These are phyloP conservation scores for roundworm (Caenorhabditis elegans) DNA, from an alignment of 1,140 invertebrate genomes.

Conservation along the genomic window DNA sequence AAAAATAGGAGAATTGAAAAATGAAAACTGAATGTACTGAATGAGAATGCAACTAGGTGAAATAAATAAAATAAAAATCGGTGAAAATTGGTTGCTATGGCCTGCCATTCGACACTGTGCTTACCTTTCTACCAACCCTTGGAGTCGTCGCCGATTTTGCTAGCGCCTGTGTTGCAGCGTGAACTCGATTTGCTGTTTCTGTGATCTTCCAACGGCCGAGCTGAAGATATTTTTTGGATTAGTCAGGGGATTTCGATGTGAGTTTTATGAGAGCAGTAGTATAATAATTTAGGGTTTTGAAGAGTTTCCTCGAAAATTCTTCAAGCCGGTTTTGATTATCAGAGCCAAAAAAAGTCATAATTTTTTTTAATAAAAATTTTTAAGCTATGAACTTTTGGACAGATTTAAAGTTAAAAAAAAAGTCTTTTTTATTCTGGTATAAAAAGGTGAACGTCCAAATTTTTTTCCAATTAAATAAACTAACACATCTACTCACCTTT, in stretches of 20 bases:
- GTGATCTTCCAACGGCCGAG: constrained; percentile 60
- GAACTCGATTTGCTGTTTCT: constrained; percentile 60
- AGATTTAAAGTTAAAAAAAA: too few relatives aligned
- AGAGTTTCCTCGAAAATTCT: too few relatives aligned
- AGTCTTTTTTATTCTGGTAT: too few relatives aligned
- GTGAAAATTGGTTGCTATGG: constrained; percentile 13
- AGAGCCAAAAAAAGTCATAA: too few relatives aligned
- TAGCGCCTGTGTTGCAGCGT: constrained; percentile 51
- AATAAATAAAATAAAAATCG: neutral
- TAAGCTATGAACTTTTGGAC: too few relatives aligned
- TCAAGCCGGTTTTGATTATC: too few relatives aligned
- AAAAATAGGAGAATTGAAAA: neutral
- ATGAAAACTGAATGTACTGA: constrained; percentile 29
- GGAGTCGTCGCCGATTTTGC: neutral
- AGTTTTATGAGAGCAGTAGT: too few relatives aligned
- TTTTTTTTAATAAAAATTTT: too few relatives aligned
- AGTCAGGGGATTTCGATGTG: too few relatives aligned
- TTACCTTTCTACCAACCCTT: constrained; percentile 31
- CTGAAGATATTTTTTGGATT: neutral
- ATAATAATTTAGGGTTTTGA: too few relatives aligned
- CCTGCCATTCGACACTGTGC: constrained; percentile 28
- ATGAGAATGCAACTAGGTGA: too few relatives aligned
- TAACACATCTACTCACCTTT: constrained; percentile 50
- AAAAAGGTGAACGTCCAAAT: too few relatives aligned
- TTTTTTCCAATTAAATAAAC: neutral